Conservation (phyloP, 2,113 vertebrate species). For the Cyprinus carpio region DNA sequence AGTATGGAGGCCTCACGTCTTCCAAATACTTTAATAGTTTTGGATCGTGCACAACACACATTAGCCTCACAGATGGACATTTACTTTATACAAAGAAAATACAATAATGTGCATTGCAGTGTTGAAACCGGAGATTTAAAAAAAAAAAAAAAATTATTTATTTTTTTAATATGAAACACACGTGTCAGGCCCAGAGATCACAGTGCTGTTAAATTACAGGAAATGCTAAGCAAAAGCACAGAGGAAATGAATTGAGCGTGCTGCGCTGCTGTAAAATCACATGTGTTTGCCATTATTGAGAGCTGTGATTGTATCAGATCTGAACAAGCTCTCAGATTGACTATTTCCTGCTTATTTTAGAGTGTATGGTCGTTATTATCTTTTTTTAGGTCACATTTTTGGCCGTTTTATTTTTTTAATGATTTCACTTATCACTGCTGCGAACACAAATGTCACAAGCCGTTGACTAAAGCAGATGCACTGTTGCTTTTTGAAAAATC, state of each 20-base stretch:
- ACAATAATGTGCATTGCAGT: not conserved
- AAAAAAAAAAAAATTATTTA: no score
- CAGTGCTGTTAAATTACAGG: not conserved
- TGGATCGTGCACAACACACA: not conserved
- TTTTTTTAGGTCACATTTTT: constrained; percentile 22
- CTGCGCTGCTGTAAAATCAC: not conserved
- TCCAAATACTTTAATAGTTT: constrained; percentile 21
- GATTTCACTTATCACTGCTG: not conserved
- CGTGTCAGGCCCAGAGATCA: constrained; percentile 23
- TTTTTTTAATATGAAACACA: constrained; percentile 23
- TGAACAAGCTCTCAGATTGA: constrained; percentile 28
- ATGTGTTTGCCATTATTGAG: constrained; percentile 31
- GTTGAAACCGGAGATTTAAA: constrained; percentile 30
- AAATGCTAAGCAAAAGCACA: not conserved
- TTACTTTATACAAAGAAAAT: constrained; percentile 2
- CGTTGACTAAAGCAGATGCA: constrained; percentile 2
- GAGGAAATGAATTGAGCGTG: constrained; percentile 21
- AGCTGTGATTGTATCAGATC: constrained; percentile 17
- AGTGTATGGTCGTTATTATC: constrained; percentile 19
- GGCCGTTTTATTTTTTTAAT: not conserved
- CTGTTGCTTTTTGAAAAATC: constrained; percentile 46
- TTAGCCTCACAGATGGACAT: constrained; percentile 16
- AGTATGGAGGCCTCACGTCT: not conserved
- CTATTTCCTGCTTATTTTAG: constrained; percentile 30
- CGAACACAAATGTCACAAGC: constrained; percentile 21